Base-by-base conservation (phyloP, 2,888 invertebrate genomes). In the Plemyria rubiginata region DNA sequence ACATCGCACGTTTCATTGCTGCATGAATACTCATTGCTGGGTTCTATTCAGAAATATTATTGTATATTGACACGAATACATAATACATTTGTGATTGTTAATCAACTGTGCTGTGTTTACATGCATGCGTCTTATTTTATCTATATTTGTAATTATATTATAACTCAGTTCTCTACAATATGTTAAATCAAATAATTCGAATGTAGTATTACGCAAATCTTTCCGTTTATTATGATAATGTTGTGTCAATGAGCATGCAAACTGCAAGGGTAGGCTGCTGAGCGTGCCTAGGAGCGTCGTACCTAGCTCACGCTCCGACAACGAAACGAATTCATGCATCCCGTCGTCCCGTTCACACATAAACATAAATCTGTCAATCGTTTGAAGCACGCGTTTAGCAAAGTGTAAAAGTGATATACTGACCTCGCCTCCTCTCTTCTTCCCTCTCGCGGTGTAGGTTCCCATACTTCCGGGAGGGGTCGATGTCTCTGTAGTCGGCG, bases 401-500 rank as follows among this genome's bases (percentile, higher is more conserved):
- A 40, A 45, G 15, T 43, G 43, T 16, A 1, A 41, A 8, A 15
- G 15, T 1, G 29, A 51, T 15, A 12, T 12, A 48, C 87, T 85
- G 83, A 81, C 77, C 85, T 82, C 67, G 82, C 73, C 70, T 81
- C 82, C 53, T 66, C 45, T 64, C 62, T 62, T 82, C 86, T 15
- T 86, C 88, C 62, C 82, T 80, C 70, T 85, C 85, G 58, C 79
- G 74, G 48, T 84, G 77, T 67, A 84, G 75, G 71, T 80, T 84
- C 71, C 84, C 86, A 75, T 84, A 76, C 76, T 84, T 86, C 66
- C 86, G 74, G 32, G 75, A 63, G 60, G 87, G 86, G 75, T 92
- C 91, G 70, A 92, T 91, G 78, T 90, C 88, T 45, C 87, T 77
- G 81, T 90, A 86, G 55, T 60, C 63, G 53, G 29, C 32, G 53